Percentiles rank a stretch among this genome's conserved stretches.
Conservation (phyloP, 2,888 invertebrate species). For the Chelonus formosanus region DNA sequence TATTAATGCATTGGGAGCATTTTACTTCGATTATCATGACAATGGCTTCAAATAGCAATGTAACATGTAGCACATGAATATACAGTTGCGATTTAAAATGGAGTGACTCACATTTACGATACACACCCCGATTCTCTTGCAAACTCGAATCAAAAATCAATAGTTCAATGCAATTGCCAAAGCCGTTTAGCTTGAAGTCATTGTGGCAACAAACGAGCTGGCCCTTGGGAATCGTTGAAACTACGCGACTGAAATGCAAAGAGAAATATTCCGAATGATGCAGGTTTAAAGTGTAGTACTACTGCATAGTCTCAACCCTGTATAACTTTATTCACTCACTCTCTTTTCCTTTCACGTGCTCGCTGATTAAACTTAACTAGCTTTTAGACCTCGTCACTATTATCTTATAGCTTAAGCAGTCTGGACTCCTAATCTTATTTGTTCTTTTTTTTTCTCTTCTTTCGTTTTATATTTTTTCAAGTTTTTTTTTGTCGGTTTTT, state of each 20-base stretch:
- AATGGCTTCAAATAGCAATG: constrained; percentile 47
- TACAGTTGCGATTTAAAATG: no score
- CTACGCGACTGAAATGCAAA: constrained; percentile 38
- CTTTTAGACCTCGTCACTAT: constrained; percentile 11
- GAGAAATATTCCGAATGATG: constrained; percentile 32
- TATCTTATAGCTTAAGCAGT: constrained; percentile 23
- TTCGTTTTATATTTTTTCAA: not conserved
- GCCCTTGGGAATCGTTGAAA: constrained; percentile 19
- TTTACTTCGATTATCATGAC: constrained; percentile 53
- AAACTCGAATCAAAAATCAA: constrained; percentile 15
- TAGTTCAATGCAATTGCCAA: constrained; percentile 32
- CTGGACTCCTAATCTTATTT: constrained; percentile 6
- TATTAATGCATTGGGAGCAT: constrained; percentile 59
- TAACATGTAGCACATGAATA: constrained; percentile 6
- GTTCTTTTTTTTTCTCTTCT: constrained; percentile 15
- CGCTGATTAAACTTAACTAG: constrained; percentile 14
- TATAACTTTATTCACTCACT: not conserved
- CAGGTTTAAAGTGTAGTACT: not conserved
- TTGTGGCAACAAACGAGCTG: constrained; percentile 33
- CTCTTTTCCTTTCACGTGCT: constrained; percentile 3
- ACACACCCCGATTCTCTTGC: no score
- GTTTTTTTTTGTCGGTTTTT: constrained; percentile 2
- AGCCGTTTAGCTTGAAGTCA: constrained; percentile 33
- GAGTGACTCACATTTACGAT: no score
- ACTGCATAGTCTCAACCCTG: not conserved